Evolutionary conservation across 2,797 vertebrate species (phyloP).

Genomic region (Okamejei kenojei): DNA sequence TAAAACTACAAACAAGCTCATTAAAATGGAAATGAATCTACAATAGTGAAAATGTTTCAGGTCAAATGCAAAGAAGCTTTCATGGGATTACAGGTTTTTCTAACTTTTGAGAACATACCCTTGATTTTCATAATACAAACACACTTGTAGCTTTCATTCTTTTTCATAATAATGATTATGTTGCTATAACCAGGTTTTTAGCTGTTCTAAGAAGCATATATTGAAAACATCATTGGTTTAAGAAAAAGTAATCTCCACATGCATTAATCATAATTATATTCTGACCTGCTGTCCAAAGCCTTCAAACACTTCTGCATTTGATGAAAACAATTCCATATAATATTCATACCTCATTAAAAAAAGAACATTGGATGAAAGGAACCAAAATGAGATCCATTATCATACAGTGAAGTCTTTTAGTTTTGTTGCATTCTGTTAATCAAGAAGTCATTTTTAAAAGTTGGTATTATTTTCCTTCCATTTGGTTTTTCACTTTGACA

Average conservation of each 20-base stretch:
- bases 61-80: neutral
- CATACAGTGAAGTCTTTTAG: neutral
- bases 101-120: neutral
- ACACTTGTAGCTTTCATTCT: neutral
- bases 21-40: neutral
- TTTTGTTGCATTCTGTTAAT: neutral
- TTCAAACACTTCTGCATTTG: neutral
- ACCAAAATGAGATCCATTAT: neutral
- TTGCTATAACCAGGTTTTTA: neutral
- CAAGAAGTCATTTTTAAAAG: neutral
- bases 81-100: neutral
- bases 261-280: neutral
- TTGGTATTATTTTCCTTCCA: neutral
- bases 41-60: neutral
- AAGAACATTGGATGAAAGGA: neutral
- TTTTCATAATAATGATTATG: neutral
- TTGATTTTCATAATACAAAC: neutral
- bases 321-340: neutral
- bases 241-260: neutral
- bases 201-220: neutral
- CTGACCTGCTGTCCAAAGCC: neutral
- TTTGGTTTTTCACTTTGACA: neutral
- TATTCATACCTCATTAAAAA: neutral
- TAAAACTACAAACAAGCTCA: neutral
- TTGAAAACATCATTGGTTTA: neutral